These are phyloP conservation scores for Apamea sordens DNA, from an alignment of 2,888 invertebrate genomes.

Conservation along the genomic window DNA sequence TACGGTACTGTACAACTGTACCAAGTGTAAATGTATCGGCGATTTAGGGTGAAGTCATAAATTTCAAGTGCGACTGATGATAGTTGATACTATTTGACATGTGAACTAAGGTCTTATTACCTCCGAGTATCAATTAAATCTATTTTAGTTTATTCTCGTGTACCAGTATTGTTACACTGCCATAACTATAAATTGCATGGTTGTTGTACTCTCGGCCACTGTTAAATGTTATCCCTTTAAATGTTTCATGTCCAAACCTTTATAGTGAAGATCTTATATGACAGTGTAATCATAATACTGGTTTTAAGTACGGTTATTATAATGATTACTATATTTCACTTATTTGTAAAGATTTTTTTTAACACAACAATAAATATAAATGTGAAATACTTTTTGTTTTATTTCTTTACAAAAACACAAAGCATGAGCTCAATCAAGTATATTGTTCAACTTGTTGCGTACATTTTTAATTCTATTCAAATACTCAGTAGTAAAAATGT, in stretches of 20 bases:
- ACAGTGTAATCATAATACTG: constrained; percentile 78
- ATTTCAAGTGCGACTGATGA: constrained; percentile 85
- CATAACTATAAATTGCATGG: constrained; percentile 56
- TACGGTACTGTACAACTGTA: constrained; percentile 77
- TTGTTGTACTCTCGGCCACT: constrained; percentile 37
- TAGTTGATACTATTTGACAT: constrained; percentile 87
- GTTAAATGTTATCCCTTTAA: constrained; percentile 58
- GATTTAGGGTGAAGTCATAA: constrained; percentile 76
- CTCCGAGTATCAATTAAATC: constrained; percentile 90
- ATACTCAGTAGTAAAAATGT: constrained; percentile 72
- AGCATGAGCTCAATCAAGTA: constrained; percentile 70
- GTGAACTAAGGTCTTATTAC: constrained; percentile 88
- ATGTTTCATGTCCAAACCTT: constrained; percentile 65
- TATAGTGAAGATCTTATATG: constrained; percentile 66
- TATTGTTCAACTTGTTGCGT: constrained; percentile 78
- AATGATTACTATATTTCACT: constrained; percentile 88
- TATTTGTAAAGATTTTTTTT: constrained; percentile 90
- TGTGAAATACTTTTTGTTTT: constrained; percentile 87
- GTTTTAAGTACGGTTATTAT: constrained; percentile 85
- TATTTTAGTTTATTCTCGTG: constrained; percentile 83
- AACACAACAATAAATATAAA: constrained; percentile 90
- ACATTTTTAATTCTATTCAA: constrained; percentile 75
- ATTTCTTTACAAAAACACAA: constrained; percentile 66
- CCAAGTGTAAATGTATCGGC: constrained; percentile 72
- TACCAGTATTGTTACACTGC: constrained; percentile 78